Evolutionary conservation across 2,888 invertebrate genomes (phyloP).

Genomic region (Endotricha flammealis): DNA sequence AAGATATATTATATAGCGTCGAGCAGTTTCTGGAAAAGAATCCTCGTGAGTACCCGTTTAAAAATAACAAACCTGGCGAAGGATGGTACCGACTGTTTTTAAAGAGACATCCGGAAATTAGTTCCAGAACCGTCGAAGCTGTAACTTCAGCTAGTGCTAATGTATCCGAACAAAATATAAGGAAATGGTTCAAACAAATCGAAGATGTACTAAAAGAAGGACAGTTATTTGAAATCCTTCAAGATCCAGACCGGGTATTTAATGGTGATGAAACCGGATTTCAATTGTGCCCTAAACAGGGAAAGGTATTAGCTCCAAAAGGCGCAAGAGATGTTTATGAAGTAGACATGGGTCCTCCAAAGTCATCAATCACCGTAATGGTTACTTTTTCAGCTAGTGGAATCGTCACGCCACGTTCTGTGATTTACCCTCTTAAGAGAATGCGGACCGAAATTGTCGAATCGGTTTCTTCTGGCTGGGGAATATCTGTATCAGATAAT

Average conservation of each 20-base stretch:
- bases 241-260: constrained; percentile 17
- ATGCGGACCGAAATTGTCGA: constrained; percentile 33
- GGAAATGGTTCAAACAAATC: constrained; percentile 16
- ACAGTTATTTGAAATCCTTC: constrained; percentile 6
- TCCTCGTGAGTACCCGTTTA: background rate
- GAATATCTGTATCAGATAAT: constrained; percentile 37
- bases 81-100: constrained; percentile 20
- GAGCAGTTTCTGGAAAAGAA: constrained; percentile 11
- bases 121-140: constrained; percentile 24
- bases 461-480: too few species aligned
- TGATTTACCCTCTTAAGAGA: background rate
- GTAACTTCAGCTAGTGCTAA: constrained; percentile 30
- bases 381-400: constrained; percentile 19
- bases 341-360: constrained; percentile 8
- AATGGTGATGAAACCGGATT: constrained; percentile 28
- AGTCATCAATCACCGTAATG: constrained; percentile 13
- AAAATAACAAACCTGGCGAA: constrained; percentile 4
- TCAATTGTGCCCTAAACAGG: constrained; percentile 23
- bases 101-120: constrained; percentile 27
- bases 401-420: constrained; percentile 7
- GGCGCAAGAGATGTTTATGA: constrained; percentile 17
- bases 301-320: constrained; percentile 21
- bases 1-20: constrained; percentile 18
- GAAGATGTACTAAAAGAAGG: constrained; percentile 25
- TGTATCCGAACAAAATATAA: constrained; percentile 25